A percentile compares a stretch with the other conserved stretches of the same genome.
Conservation (phyloP, 2,113 vertebrate species). For the Etheostoma spectabile region DNA sequence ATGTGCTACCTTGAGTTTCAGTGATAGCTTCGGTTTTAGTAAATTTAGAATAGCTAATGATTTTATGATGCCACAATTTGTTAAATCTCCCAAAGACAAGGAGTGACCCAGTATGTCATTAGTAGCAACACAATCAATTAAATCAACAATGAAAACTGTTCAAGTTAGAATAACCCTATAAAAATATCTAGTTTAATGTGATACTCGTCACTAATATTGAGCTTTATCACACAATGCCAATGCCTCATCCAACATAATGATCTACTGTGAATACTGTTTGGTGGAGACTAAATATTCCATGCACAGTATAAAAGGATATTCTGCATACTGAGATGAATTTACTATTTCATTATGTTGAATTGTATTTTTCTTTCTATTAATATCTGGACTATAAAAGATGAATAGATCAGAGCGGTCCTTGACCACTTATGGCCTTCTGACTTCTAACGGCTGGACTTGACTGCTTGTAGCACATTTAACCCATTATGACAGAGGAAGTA, state of each 20-base stretch:
- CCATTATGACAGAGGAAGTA: conserved; percentile 82
- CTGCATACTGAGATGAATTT: not conserved
- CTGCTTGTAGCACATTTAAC: conserved; percentile 62
- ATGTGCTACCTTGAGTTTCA: not conserved
- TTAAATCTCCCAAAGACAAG: not conserved
- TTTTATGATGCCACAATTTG: not conserved
- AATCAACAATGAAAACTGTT: not conserved
- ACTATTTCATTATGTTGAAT: conserved; percentile 3
- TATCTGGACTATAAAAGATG: conserved; percentile 6
- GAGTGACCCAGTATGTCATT: not conserved
- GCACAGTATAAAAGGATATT: conserved; percentile 5
- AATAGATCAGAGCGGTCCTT: conserved; percentile 31
- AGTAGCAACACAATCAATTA: not conserved
- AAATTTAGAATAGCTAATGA: not conserved
- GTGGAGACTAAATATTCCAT: not conserved
- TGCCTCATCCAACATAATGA: not conserved
- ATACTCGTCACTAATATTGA: conserved; percentile 1
- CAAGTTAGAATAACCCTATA: not conserved
- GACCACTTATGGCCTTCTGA: conserved; percentile 57
- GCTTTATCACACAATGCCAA: not conserved
- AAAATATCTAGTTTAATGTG: not conserved
- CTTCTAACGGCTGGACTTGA: conserved; percentile 49
- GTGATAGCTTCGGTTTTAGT: not conserved
- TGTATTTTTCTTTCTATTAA: conserved; percentile 10
- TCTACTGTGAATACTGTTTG: not conserved